Conservation (phyloP, 2,888 invertebrate genomes). For the Hesperia comma region DNA sequence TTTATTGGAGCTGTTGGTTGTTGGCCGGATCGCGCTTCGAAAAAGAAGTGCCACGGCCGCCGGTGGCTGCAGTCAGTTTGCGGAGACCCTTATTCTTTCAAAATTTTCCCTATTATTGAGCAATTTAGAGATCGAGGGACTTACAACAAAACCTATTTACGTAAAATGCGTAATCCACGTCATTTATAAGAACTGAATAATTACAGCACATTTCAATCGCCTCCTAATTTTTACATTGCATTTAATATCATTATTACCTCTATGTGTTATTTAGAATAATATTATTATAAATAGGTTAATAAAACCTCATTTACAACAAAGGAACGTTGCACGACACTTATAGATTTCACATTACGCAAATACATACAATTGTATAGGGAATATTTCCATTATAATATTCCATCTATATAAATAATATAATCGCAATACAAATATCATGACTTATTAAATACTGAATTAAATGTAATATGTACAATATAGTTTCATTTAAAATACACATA, state of each 20-base stretch:
- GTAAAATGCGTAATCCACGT: constrained; percentile 66
- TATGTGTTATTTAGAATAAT: constrained; percentile 64
- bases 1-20: no score
- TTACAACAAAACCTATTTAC: background rate
- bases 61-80: no score
- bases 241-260: constrained; percentile 57
- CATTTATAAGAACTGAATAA: constrained; percentile 58
- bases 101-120: constrained; percentile 2
- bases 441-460: constrained; percentile 64
- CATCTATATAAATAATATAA: constrained; percentile 52
- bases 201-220: constrained; percentile 43
- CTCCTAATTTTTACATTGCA: constrained; percentile 41
- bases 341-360: constrained; percentile 49
- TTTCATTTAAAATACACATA: constrained; percentile 60
- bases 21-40: no score
- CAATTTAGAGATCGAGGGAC: background rate
- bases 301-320: constrained; percentile 73
- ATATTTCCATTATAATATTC: constrained; percentile 44
- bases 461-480: constrained; percentile 66
- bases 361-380: constrained; percentile 59
- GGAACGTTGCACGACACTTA: constrained; percentile 75
- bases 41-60: no score
- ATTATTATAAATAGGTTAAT: constrained; percentile 64
- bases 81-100: no score
- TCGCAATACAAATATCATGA: constrained; percentile 66